Conservation (phyloP, 2,113 vertebrate species). For the Polypterus senegalus region DNA sequence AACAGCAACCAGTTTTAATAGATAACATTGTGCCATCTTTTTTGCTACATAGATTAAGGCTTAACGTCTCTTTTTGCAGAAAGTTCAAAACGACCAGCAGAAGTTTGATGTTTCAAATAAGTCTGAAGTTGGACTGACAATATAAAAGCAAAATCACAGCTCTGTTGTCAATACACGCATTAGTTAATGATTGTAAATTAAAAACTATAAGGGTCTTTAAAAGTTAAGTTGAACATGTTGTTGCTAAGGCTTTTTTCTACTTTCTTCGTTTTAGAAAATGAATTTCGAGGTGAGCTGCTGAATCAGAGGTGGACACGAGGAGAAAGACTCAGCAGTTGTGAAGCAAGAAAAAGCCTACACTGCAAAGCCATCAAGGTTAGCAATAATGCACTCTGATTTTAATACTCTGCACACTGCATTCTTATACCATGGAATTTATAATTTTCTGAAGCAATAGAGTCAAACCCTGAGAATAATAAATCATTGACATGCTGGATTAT, state of each 20-base stretch:
- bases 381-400: constrained; percentile 16
- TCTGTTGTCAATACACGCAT: constrained; percentile 19
- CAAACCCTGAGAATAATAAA: too few relatives aligned
- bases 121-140: constrained; percentile 34
- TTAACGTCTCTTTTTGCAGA: too few relatives aligned
- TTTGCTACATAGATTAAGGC: too few relatives aligned
- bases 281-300: constrained; percentile 88
- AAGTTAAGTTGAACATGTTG: background rate
- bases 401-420: constrained; percentile 32
- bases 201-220: constrained; percentile 24
- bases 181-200: constrained; percentile 34
- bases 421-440: constrained; percentile 15
- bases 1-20: too few relatives aligned
- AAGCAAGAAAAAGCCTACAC: constrained; percentile 62
- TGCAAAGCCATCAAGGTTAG: constrained; percentile 75
- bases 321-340: constrained; percentile 74
- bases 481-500: too few relatives aligned
- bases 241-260: constrained; percentile 3
- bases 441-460: too few relatives aligned
- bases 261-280: constrained; percentile 67
- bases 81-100: too few relatives aligned
- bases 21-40: too few relatives aligned
- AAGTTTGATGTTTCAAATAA: too few relatives aligned
- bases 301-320: constrained; percentile 88
- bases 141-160: constrained; percentile 47